A percentile compares a stretch with the other conserved stretches of the same genome.
phyloP scores from a whole-genome alignment of 2,888 invertebrate genomes.

The Ectemnius continuus region DNA sequence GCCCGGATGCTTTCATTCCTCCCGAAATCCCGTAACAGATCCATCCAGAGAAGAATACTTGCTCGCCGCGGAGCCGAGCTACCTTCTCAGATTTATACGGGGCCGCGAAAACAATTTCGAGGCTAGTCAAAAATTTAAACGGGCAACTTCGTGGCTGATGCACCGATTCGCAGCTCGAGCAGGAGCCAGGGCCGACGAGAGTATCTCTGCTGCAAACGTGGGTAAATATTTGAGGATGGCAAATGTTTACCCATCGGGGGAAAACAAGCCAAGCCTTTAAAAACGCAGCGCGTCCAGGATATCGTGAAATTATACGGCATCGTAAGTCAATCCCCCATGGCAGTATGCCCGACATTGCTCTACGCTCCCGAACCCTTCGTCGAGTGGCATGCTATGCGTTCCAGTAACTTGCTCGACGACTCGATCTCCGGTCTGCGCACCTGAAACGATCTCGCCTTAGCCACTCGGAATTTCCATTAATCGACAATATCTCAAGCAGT shows the following conservation, averaged over 20 bases:
- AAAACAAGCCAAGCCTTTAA: conserved; percentile 49
- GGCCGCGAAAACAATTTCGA: too few relatives aligned
- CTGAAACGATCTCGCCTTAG: neutral
- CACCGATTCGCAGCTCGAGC: conserved; percentile 16
- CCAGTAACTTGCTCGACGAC: neutral
- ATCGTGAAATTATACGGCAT: neutral
- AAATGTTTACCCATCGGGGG: conserved; percentile 33
- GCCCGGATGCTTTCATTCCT: too few relatives aligned
- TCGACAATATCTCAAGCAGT: too few relatives aligned
- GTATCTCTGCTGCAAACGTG: conserved; percentile 37
- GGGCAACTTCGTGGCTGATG: neutral
- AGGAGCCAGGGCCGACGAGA: conserved; percentile 23
- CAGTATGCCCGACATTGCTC: conserved; percentile 5
- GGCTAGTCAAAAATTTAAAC: neutral
- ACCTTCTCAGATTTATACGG: too few relatives aligned
- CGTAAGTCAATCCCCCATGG: neutral
- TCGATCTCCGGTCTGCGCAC: neutral
- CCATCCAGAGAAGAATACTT: neutral
- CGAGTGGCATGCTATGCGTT: neutral
- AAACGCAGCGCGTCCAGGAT: conserved; percentile 48
- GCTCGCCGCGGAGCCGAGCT: neutral
- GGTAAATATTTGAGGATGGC: conserved; percentile 46
- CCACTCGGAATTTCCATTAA: too few relatives aligned
- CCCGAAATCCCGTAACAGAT: too few relatives aligned
- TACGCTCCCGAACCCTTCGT: neutral